These are phyloP conservation scores for Leptinotarsa texana DNA, from an alignment of 1,140 invertebrate genomes.

Conservation along the genomic window DNA sequence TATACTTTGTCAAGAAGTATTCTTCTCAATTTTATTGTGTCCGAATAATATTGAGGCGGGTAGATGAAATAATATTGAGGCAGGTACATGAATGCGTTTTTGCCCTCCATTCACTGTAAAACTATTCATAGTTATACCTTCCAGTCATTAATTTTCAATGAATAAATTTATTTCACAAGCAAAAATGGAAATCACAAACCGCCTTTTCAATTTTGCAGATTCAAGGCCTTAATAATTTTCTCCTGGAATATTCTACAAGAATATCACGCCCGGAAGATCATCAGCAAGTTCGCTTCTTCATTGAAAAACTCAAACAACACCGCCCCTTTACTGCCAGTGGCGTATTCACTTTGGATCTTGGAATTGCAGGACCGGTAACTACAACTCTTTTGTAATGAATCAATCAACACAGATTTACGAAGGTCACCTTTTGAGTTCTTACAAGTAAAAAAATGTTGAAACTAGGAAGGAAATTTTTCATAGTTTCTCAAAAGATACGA, in stretches of 20 bases:
- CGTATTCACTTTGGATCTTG: slow-evolving; percentile 48
- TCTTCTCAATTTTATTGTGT: too few species aligned
- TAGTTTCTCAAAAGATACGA: too few species aligned
- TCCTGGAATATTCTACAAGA: slow-evolving; percentile 51
- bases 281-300: slow-evolving; percentile 49
- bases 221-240: slow-evolving; percentile 41
- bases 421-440: neutral
- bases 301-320: slow-evolving; percentile 48
- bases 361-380: slow-evolving; percentile 49
- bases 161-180: too few species aligned
- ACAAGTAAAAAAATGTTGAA: neutral
- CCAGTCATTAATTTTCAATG: too few species aligned
- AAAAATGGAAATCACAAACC: too few species aligned
- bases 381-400: neutral
- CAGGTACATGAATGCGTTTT: too few species aligned
- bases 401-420: neutral
- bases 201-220: slow-evolving; percentile 28
- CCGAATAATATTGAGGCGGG: too few species aligned
- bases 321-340: slow-evolving; percentile 48
- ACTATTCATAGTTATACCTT: too few species aligned
- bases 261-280: slow-evolving; percentile 44
- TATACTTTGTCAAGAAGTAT: too few species aligned
- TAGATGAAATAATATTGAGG: too few species aligned
- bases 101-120: too few species aligned
- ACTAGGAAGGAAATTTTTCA: too few species aligned